Conservation (phyloP, 64 coral and sea anemone species). For the Actinia tenebrosa region DNA sequence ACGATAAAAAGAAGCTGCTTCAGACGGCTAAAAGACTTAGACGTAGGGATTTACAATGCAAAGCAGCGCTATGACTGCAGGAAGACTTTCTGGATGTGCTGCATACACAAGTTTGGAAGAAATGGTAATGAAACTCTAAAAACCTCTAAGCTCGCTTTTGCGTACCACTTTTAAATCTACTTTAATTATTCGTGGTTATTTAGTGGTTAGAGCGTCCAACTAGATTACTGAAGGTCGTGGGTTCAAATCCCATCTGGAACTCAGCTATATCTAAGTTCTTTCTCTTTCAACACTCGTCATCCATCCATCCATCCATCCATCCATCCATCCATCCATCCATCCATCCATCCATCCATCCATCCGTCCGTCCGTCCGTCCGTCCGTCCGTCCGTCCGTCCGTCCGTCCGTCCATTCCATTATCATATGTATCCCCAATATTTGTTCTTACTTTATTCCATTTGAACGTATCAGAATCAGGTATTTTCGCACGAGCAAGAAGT, state of each 20-base stretch:
- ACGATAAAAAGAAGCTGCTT: background rate
- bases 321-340: too few species aligned
- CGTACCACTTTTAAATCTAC: background rate
- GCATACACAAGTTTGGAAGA: conserved; percentile 22
- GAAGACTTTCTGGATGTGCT: conserved; percentile 40
- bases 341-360: too few species aligned
- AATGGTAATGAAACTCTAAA: conserved; percentile 12
- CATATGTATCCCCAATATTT: too few species aligned
- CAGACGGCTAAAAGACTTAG: background rate
- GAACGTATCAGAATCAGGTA: conserved; percentile 16
- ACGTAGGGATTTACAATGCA: background rate
- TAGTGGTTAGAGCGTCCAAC: too few species aligned
- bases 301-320: too few species aligned
- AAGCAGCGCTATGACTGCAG: conserved; percentile 6
- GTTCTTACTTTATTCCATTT: background rate
- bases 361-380: too few species aligned
- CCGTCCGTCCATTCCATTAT: too few species aligned
- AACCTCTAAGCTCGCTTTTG: background rate
- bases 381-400: too few species aligned
- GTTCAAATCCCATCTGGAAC: too few species aligned
- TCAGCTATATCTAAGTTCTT: too few species aligned
- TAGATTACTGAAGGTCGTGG: too few species aligned
- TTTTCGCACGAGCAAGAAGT: conserved; percentile 25
- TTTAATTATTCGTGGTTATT: background rate
- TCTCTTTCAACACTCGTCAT: too few species aligned